Evolutionary conservation across 2,888 invertebrate species (phyloP), one percentile per base, ranked within the genome.

Genomic region (Rhyacophila evoluta): DNA sequence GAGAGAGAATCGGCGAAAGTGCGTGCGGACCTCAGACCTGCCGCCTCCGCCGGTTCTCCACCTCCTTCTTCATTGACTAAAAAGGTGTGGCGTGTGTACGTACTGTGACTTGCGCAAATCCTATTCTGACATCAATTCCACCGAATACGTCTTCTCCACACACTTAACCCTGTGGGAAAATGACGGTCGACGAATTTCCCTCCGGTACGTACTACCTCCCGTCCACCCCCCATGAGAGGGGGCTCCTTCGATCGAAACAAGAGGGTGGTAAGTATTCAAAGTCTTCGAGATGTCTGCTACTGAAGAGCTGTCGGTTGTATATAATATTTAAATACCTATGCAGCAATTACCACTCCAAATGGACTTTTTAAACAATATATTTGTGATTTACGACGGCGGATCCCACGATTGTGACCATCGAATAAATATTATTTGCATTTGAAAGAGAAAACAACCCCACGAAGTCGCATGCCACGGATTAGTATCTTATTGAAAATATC

Each of bases 1-100:
- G 70, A 72, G 55, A 55, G 55, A 55, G 39, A 69, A 71, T 78
- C 75, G 68, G 75, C 78, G 74, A 79, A 80, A 80, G 80, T 81
- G 77, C 78, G 79, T 77, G 72, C 72, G 12, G 74, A 70, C 55
- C 70, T 74, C 72, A 78, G 70, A 75, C 80, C 79, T 77, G 71
- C 74, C 76, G 38, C 36, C 71, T 75, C 69, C 70, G 38, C 41
- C 55, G 15, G 19, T 19, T 25, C 29, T 55, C 55, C 55, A 55
- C 55, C 55, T 55, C 55, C 55, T 55, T 10, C 55, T 55, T 55
- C 55, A 55, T 55, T 55, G 33, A 5, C 71, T 36, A 36, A 72
- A 76, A 67, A 76, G 55, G 55, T 72, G 71, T 39, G 75, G 75
- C 69, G 69, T 33, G 69, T 29, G 69, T 69, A 67, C 67, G 33